A percentile compares a stretch with the other conserved stretches of the same genome.
phyloP scores from a whole-genome alignment of 1,140 invertebrate genomes.

The Octopus bimaculoides region DNA sequence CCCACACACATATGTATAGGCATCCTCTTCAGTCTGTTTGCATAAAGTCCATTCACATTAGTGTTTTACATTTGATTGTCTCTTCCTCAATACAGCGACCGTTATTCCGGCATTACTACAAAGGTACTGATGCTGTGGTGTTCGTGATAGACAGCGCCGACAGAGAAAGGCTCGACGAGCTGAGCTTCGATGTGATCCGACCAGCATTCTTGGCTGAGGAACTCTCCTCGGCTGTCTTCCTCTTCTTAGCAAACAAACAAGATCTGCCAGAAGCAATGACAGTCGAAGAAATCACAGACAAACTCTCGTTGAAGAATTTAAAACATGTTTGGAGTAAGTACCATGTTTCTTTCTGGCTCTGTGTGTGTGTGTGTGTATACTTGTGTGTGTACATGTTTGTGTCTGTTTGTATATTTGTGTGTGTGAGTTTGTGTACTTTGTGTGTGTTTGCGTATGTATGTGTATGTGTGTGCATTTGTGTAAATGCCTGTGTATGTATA shows the following conservation, averaged over 20 bases:
- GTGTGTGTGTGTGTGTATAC: too few species aligned
- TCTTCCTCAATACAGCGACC: slow-evolving; percentile 35
- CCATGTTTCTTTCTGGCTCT: too few species aligned
- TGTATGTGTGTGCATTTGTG: too few species aligned
- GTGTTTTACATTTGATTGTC: too few species aligned
- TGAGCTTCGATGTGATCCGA: slow-evolving; percentile 49
- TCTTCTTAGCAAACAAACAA: slow-evolving; percentile 98
- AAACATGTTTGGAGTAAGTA: slow-evolving; percentile 48
- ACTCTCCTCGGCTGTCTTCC: slow-evolving; percentile 89
- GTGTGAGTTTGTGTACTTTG: too few species aligned
- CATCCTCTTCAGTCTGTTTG: too few species aligned
- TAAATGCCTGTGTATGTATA: too few species aligned
- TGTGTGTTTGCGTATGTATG: too few species aligned
- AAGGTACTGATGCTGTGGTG: slow-evolving; percentile 49
- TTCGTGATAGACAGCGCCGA: slow-evolving; percentile 52
- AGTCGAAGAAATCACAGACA: slow-evolving; percentile 94
- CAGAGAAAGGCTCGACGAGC: slow-evolving; percentile 44
- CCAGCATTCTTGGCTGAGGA: slow-evolving; percentile 76
- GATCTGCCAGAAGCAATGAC: slow-evolving; percentile 98
- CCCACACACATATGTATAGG: too few species aligned
- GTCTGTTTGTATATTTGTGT: too few species aligned
- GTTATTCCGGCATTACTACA: slow-evolving; percentile 52
- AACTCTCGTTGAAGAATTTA: slow-evolving; percentile 79
- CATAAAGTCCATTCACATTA: too few species aligned
- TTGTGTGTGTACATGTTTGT: too few species aligned